A percentile compares a stretch with the other conserved stretches of the same genome.
Conservation (phyloP, 2,113 vertebrate genomes). For the Ceyx cyanopectus region DNA sequence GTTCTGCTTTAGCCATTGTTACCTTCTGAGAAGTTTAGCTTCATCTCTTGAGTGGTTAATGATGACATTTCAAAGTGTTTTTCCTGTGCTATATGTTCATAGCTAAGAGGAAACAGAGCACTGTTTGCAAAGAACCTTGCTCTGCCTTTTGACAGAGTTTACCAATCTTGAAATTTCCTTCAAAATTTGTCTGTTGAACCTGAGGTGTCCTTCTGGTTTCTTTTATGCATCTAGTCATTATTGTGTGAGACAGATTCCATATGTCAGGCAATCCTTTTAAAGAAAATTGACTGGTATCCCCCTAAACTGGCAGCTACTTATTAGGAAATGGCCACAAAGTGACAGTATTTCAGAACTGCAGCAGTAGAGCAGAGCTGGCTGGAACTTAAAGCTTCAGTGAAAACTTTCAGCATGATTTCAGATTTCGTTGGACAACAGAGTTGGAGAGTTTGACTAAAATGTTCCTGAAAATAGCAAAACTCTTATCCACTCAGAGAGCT, state of each 20-base stretch:
- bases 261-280: not conserved
- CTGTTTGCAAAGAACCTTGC: not conserved
- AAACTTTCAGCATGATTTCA: not conserved
- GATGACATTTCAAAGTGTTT: not conserved
- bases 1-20: not conserved
- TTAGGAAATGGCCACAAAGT: not conserved
- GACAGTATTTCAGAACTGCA: not conserved
- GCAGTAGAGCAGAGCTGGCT: not conserved
- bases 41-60: not conserved
- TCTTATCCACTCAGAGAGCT: not conserved
- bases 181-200: not conserved
- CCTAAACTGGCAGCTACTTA: not conserved
- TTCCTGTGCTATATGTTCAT: not conserved
- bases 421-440: not conserved
- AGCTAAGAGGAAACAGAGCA: not conserved
- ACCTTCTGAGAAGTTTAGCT: not conserved
- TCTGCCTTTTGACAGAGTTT: not conserved
- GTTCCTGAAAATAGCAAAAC: conserved; percentile 25
- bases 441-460: conserved; percentile 14
- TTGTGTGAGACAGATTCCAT: not conserved
- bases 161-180: not conserved
- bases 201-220: not conserved
- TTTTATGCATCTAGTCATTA: not conserved
- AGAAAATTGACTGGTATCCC: not conserved
- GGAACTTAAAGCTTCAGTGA: not conserved